Percentiles rank a stretch among this genome's conserved stretches.
Conservation (phyloP, 2,888 invertebrate genomes). For the Agonopterix subpropinquella region DNA sequence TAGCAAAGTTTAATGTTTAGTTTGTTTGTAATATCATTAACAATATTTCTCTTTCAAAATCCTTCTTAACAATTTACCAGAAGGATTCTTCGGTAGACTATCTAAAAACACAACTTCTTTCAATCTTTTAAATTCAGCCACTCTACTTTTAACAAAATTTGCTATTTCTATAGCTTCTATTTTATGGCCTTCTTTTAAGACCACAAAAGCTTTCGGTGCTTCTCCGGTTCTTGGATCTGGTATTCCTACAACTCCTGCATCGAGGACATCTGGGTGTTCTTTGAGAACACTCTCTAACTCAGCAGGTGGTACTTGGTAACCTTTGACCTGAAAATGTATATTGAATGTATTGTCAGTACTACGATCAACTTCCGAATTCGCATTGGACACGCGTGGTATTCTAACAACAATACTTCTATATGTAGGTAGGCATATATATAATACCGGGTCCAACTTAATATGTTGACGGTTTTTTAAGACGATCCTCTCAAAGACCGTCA, state of each 20-base stretch:
- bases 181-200: conserved; percentile 51
- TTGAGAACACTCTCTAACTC: conserved; percentile 83
- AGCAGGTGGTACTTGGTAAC: conserved; percentile 85
- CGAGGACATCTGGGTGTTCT: conserved; percentile 79
- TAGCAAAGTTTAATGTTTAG: too few species aligned
- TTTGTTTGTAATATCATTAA: neutral
- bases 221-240: conserved; percentile 79
- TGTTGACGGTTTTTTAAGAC: too few species aligned
- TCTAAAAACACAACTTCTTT: conserved; percentile 75
- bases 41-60: conserved; percentile 44
- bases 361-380: too few species aligned
- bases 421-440: too few species aligned
- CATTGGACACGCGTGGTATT: too few species aligned
- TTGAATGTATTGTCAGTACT: neutral
- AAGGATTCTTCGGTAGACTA: conserved; percentile 79
- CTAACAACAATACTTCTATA: too few species aligned
- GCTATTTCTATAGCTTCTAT: conserved; percentile 71
- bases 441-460: too few species aligned
- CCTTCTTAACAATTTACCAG: conserved; percentile 82
- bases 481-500: too few species aligned
- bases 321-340: conserved; percentile 65
- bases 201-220: conserved; percentile 81
- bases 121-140: conserved; percentile 82
- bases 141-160: conserved; percentile 75
- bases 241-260: conserved; percentile 86